Evolutionary conservation across 2,888 invertebrate species (phyloP).

Genomic region (Sympetrum striolatum): DNA sequence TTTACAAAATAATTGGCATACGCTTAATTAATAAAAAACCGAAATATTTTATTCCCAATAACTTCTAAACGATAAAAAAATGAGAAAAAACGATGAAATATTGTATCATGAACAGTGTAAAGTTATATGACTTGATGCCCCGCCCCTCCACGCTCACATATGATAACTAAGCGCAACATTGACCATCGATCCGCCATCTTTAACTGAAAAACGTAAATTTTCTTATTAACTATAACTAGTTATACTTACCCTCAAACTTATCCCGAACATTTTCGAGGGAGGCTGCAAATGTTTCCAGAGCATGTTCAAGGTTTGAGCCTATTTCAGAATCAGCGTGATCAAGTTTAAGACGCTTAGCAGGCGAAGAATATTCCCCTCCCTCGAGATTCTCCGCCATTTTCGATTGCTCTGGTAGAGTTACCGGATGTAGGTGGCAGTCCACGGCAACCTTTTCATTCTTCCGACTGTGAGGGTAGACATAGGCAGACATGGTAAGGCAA

Average conservation of each 20-base stretch:
- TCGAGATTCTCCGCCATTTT: conserved; percentile 51
- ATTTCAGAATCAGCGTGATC: conserved; percentile 49
- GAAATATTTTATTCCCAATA: background rate
- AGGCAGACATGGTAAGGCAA: background rate
- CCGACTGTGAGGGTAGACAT: background rate
- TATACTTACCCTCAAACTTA: conserved; percentile 48
- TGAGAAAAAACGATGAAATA: background rate
- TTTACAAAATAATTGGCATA: background rate
- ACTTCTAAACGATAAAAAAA: background rate
- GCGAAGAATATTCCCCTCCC: conserved; percentile 50
- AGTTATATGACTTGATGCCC: background rate
- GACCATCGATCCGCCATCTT: conserved; percentile 49
- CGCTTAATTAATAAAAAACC: background rate
- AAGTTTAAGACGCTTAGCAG: conserved; percentile 51
- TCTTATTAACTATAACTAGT: conserved; percentile 46
- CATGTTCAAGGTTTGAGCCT: conserved; percentile 49
- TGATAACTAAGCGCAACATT: conserved; percentile 41
- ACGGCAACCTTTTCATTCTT: background rate
- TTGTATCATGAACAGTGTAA: background rate
- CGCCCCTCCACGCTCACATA: conserved; percentile 49
- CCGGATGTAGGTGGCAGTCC: conserved; percentile 33
- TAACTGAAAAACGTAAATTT: conserved; percentile 47
- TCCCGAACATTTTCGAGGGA: conserved; percentile 49
- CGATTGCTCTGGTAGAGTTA: conserved; percentile 46
- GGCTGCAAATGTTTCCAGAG: conserved; percentile 49